A percentile compares a stretch with the other conserved stretches of the same genome.
Evolutionary conservation across 2,113 vertebrate species (phyloP).

Genomic region (Microtus richardsoni): DNA sequence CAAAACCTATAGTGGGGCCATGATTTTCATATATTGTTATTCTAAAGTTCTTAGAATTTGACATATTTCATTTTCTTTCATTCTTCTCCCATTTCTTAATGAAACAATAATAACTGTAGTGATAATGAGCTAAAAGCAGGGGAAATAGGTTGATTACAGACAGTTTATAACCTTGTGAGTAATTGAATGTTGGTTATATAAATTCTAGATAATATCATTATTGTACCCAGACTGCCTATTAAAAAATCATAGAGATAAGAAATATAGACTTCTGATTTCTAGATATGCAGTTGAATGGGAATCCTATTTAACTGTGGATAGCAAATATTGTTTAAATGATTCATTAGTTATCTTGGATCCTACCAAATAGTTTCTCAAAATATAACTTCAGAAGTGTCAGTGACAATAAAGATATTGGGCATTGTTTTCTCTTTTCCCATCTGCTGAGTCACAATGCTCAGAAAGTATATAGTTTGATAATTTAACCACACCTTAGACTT

Average conservation of each 20-base stretch:
- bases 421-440: constrained; percentile 60
- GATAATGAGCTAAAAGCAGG: constrained; percentile 42
- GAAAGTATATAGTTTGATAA: not conserved
- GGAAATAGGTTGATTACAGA: constrained; percentile 41
- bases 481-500: constrained; percentile 38
- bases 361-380: constrained; percentile 68
- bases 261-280: constrained; percentile 70
- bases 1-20: constrained; percentile 6
- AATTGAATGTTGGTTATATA: constrained; percentile 69
- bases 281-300: constrained; percentile 60
- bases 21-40: constrained; percentile 3
- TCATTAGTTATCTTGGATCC: constrained; percentile 64
- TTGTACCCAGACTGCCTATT: constrained; percentile 64
- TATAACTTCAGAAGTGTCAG: constrained; percentile 72
- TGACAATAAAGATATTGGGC: constrained; percentile 61
- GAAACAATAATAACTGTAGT: constrained; percentile 62
- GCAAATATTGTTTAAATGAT: constrained; percentile 77
- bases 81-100: constrained; percentile 43
- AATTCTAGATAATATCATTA: constrained; percentile 75
- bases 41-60: constrained; percentile 26
- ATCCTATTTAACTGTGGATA: constrained; percentile 65
- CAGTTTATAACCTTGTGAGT: constrained; percentile 65
- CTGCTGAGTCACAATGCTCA: constrained; percentile 67
- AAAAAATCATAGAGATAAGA: constrained; percentile 70
- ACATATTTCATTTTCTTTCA: constrained; percentile 60